phyloP scores from a whole-genome alignment of 1,140 invertebrate species.

The Araneus ventricosus region DNA sequence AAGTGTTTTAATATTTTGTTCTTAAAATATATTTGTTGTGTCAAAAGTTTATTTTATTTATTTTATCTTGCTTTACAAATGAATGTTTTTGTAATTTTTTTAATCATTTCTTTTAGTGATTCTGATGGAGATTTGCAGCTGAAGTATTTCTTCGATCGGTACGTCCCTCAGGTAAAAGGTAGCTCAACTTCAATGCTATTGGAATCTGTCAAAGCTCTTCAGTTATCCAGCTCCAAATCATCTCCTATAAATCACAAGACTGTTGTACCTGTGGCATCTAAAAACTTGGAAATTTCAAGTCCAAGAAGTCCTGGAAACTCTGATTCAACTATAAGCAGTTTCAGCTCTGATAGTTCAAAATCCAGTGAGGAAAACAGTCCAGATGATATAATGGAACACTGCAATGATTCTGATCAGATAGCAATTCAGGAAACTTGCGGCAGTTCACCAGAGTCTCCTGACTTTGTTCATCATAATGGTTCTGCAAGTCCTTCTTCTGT shows the following conservation, averaged over 20 bases:
- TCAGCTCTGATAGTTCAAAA: neutral
- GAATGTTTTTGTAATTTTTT: neutral
- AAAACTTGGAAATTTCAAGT: neutral
- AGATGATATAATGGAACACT: neutral
- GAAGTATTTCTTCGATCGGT: slow-evolving; percentile 79
- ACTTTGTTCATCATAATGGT: neutral
- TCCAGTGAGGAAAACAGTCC: neutral
- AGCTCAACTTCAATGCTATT: slow-evolving; percentile 56
- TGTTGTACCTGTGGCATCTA: neutral
- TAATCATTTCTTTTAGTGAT: slow-evolving; percentile 80
- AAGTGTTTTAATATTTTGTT: too few species aligned
- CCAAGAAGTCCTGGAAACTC: neutral
- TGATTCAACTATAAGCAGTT: neutral
- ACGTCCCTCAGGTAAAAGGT: slow-evolving; percentile 74
- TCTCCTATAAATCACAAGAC: neutral
- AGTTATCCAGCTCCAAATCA: neutral
- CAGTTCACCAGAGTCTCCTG: neutral
- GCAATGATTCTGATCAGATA: neutral
- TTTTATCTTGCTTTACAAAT: too few species aligned
- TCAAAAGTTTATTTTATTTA: too few species aligned
- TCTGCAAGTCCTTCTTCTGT: neutral
- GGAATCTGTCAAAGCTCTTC: slow-evolving; percentile 67
- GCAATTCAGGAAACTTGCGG: neutral
- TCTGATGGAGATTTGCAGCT: slow-evolving; percentile 86
- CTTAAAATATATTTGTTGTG: too few species aligned